phyloP scores from a whole-genome alignment of 2,888 invertebrate genomes.

The Xanthia togata region DNA sequence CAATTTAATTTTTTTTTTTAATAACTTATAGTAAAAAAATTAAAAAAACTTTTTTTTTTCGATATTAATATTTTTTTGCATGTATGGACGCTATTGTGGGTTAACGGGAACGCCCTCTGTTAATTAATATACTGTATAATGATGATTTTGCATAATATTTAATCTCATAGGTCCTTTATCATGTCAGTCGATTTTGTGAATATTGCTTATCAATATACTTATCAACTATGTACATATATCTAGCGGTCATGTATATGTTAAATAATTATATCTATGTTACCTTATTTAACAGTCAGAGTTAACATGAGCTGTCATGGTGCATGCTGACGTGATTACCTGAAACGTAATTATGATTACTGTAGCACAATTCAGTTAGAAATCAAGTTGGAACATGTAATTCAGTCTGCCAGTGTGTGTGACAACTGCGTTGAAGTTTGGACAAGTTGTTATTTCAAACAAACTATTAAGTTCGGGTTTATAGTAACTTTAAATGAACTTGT shows the following conservation, averaged over 20 bases:
- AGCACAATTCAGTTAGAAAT: slow-evolving; percentile 9
- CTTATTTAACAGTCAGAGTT: slow-evolving; percentile 14
- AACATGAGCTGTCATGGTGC: slow-evolving; percentile 20
- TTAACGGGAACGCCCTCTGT: no score
- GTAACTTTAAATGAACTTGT: not conserved
- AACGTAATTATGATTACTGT: slow-evolving; percentile 25
- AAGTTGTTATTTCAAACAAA: not conserved
- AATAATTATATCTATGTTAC: slow-evolving; percentile 13
- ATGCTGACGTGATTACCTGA: slow-evolving; percentile 44
- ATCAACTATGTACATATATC: not conserved
- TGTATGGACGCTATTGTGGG: no score
- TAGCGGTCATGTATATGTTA: not conserved
- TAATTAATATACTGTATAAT: no score
- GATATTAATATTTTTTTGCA: no score
- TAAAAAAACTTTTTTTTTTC: no score
- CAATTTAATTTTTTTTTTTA: no score
- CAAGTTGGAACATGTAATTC: slow-evolving; percentile 2
- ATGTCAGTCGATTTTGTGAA: not conserved
- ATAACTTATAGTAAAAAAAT: no score
- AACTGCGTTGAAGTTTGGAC: not conserved
- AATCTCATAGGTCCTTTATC: no score
- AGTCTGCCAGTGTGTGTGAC: not conserved
- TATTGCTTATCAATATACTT: not conserved
- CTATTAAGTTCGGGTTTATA: not conserved
- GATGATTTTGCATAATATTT: no score